phyloP scores from a whole-genome alignment of 2,797 vertebrate species.

The Pachyuromys duprasi region DNA sequence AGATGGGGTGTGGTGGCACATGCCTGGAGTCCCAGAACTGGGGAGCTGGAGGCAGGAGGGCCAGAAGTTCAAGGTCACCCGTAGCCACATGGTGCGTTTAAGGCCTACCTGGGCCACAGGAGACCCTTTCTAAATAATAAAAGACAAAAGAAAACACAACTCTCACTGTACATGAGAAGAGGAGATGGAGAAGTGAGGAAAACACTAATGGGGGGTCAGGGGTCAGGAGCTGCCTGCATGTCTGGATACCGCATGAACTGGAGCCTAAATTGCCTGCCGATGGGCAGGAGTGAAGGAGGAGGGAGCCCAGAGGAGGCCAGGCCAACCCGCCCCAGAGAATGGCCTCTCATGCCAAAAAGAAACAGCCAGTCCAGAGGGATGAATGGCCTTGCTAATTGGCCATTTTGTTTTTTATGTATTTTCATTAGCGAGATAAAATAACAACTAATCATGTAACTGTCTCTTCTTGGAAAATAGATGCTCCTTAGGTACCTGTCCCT shows the following conservation, averaged over 20 bases:
- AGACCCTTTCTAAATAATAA: neutral
- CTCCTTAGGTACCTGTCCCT: conserved; percentile 42
- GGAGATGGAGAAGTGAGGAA: neutral
- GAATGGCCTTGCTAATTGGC: conserved; percentile 74
- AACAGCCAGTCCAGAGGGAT: conserved; percentile 33
- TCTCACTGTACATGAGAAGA: neutral
- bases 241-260: neutral
- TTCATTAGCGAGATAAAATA: conserved; percentile 81
- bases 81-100: neutral
- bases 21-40: too few species aligned
- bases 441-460: conserved; percentile 75
- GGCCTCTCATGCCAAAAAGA: neutral
- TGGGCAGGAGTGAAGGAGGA: neutral
- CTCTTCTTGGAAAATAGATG: conserved; percentile 63
- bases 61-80: neutral
- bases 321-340: neutral
- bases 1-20: too few species aligned
- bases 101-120: neutral
- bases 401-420: conserved; percentile 81
- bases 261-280: neutral
- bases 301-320: neutral
- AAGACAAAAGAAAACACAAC: neutral
- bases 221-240: neutral
- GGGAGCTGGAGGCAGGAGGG: neutral
- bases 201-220: neutral